Conservation (phyloP, 2,888 invertebrate species). For the Chydorus sphaericus region DNA sequence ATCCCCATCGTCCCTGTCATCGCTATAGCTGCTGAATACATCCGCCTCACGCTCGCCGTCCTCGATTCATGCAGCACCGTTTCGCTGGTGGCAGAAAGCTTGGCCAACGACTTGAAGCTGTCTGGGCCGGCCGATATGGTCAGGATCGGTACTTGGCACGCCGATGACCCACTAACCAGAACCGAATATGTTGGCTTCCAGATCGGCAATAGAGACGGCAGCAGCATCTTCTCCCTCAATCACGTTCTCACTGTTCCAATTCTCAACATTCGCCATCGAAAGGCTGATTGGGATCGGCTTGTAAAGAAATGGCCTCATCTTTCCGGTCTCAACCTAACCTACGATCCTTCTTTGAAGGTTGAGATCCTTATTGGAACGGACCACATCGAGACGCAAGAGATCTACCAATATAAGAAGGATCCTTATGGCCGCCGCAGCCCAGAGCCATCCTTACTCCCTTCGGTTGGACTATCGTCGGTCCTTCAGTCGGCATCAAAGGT, state of each 20-base stretch:
- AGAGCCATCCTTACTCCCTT: background rate
- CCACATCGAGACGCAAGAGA: background rate
- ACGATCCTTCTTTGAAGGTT: background rate
- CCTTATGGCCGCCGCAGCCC: background rate
- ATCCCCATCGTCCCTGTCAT: background rate
- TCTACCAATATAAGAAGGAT: background rate
- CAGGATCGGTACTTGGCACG: background rate
- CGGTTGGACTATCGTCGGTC: background rate
- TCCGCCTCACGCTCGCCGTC: background rate
- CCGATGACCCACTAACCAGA: background rate
- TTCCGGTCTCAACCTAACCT: background rate
- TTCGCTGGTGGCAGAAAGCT: background rate
- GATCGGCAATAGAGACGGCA: background rate
- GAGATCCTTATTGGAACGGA: background rate
- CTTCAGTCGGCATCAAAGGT: background rate
- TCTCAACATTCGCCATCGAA: background rate
- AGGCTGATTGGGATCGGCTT: background rate
- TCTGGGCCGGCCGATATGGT: background rate
- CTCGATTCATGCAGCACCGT: slow-evolving; percentile 3
- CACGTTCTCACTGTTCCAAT: background rate
- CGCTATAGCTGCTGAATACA: background rate
- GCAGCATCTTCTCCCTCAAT: background rate
- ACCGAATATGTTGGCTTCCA: background rate
- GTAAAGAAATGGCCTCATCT: background rate
- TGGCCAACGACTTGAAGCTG: background rate